Conservation (phyloP, 2,888 invertebrate genomes). For the Prosapia bicincta region DNA sequence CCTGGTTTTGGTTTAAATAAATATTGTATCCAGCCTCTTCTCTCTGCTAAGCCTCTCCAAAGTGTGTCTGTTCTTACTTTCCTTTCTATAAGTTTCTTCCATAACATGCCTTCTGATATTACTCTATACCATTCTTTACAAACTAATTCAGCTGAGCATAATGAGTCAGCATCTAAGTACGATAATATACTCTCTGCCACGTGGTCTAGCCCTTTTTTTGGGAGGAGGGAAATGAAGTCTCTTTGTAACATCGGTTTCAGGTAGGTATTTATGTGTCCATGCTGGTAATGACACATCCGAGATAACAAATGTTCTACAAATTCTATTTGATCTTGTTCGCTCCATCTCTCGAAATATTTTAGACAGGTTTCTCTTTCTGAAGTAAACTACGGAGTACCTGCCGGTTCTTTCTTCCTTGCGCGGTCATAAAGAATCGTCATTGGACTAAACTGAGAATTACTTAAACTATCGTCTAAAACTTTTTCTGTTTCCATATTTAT, state of each 20-base stretch:
- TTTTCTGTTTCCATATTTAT: conserved; percentile 91
- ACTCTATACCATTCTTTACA: conserved; percentile 98
- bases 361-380: conserved; percentile 80
- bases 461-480: conserved; percentile 76
- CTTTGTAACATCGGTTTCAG: conserved; percentile 98
- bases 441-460: conserved; percentile 61
- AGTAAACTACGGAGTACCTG: conserved; percentile 60
- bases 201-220: conserved; percentile 96
- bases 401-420: conserved; percentile 66
- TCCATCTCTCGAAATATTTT: conserved; percentile 84
- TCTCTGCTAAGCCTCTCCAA: conserved; percentile 95
- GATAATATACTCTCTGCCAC: conserved; percentile 97
- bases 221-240: conserved; percentile 96
- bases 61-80: conserved; percentile 94
- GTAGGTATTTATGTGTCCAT: conserved; percentile 96
- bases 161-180: conserved; percentile 91
- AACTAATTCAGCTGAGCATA: conserved; percentile 93
- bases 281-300: conserved; percentile 98
- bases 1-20: conserved; percentile 95
- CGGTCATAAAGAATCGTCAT: conserved; percentile 70
- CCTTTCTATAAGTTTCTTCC: conserved; percentile 98
- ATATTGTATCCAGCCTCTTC: conserved; percentile 95
- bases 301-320: conserved; percentile 93
- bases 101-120: conserved; percentile 96
- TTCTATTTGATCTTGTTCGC: conserved; percentile 92